Conservation (phyloP, 2,113 vertebrate species). For the Vulpes vulpes region DNA sequence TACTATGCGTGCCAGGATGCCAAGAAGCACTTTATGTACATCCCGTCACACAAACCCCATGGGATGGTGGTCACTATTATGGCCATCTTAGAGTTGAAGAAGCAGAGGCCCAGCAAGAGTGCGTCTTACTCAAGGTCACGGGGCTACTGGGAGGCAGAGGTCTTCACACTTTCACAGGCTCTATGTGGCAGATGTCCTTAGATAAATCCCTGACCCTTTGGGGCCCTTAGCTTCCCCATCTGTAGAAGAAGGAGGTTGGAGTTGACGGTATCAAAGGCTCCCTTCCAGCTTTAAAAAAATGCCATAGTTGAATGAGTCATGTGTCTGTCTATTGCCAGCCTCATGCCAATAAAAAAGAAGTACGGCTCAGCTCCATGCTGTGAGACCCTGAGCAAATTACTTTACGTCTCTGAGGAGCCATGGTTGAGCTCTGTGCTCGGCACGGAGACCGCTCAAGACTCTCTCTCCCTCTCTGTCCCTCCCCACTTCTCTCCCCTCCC, state of each 20-base stretch:
- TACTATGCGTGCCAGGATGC: not conserved
- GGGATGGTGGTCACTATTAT: fast-evolving
- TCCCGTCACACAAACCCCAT: not conserved
- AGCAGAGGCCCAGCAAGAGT: not conserved
- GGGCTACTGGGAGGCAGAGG: not conserved
- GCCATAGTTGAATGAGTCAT: not conserved
- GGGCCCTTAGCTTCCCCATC: not conserved
- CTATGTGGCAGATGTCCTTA: not conserved
- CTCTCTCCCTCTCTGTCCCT: not conserved
- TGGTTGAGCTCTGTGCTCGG: not conserved
- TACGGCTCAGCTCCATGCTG: not conserved
- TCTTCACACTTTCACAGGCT: not conserved
- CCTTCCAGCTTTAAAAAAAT: not conserved
- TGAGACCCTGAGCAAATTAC: not conserved
- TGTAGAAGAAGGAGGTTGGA: not conserved
- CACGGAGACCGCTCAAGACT: not conserved
- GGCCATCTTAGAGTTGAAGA: not conserved
- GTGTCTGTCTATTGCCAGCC: not conserved
- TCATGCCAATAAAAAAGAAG: not conserved
- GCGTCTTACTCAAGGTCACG: not conserved
- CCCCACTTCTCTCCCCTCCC: not conserved
- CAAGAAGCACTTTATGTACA: not conserved
- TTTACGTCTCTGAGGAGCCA: slow-evolving; percentile 20
- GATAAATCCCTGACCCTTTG: not conserved
- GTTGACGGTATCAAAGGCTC: not conserved